Percentiles rank a stretch among this genome's conserved stretches.
Evolutionary conservation across 2,888 invertebrate species (phyloP).

Genomic region (Ennomos quercinarius): DNA sequence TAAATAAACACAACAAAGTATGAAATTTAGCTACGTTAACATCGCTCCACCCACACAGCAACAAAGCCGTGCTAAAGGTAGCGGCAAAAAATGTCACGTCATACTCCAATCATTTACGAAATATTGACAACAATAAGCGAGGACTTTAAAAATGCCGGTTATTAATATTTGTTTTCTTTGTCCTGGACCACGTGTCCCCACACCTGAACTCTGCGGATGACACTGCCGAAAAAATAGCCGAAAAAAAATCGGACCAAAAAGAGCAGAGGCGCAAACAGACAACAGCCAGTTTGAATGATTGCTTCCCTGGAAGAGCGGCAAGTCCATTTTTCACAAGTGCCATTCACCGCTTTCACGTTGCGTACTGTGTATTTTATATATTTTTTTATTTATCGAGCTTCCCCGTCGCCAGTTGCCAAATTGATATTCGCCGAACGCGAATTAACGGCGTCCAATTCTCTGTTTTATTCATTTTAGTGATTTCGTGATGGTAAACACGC

Average conservation of each 20-base stretch:
- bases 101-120: constrained; percentile 84
- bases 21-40: constrained; percentile 66
- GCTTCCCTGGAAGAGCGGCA: constrained; percentile 85
- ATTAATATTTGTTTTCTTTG: constrained; percentile 85
- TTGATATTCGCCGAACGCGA: constrained; percentile 81
- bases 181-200: constrained; percentile 81
- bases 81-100: constrained; percentile 76
- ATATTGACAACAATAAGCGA: constrained; percentile 84
- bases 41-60: constrained; percentile 65
- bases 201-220: constrained; percentile 84
- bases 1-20: constrained; percentile 79
- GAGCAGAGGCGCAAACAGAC: constrained; percentile 84
- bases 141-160: constrained; percentile 84
- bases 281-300: constrained; percentile 85
- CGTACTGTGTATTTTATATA: constrained; percentile 80
- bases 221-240: constrained; percentile 77
- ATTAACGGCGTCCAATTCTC: constrained; percentile 77
- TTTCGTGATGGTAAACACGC: constrained; percentile 81
- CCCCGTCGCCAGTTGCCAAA: constrained; percentile 68
- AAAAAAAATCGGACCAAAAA: constrained; percentile 78
- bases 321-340: constrained; percentile 86
- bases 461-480: constrained; percentile 85
- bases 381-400: constrained; percentile 79
- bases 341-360: constrained; percentile 83
- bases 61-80: constrained; percentile 66